A percentile compares a stretch with the other conserved stretches of the same genome.
Evolutionary conservation across 2,888 invertebrate genomes (phyloP).

Genomic region (Chydorus sphaericus): DNA sequence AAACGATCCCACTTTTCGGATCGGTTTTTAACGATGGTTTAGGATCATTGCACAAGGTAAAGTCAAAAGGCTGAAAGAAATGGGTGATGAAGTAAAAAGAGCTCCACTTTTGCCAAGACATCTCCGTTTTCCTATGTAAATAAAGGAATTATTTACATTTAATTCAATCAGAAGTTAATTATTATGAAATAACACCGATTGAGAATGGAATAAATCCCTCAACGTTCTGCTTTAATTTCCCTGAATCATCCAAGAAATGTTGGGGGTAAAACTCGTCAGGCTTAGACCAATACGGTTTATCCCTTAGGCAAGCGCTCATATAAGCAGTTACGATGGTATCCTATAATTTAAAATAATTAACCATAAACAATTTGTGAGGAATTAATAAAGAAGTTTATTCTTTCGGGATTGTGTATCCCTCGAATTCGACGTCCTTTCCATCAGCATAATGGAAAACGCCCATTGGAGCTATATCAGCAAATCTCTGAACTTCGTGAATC

Average conservation of each 20-base stretch:
- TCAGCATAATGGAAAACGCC: constrained; percentile 2
- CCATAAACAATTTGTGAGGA: background rate
- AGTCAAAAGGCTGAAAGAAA: constrained; percentile 1
- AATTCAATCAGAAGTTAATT: background rate
- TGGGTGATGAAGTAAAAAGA: constrained; percentile 3
- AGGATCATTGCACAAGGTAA: background rate
- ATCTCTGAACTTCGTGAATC: constrained; percentile 12
- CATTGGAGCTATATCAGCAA: constrained; percentile 10
- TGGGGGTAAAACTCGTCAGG: constrained; percentile 9
- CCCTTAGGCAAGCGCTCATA: background rate
- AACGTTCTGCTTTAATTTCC: background rate
- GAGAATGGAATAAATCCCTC: constrained; percentile 7
- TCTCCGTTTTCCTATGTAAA: constrained; percentile 1
- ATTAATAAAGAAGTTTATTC: background rate
- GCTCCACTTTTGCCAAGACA: constrained; percentile 1
- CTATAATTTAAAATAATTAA: background rate
- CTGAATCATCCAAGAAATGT: background rate
- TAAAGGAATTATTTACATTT: background rate
- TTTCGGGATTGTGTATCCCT: constrained; percentile 3
- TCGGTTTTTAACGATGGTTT: background rate
- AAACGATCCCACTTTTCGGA: background rate
- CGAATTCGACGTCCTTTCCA: background rate
- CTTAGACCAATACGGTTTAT: constrained; percentile 1
- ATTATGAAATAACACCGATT: background rate
- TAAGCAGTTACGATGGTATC: background rate